phyloP scores from a whole-genome alignment of 2,797 vertebrate genomes.

The Champsocephalus esox region DNA sequence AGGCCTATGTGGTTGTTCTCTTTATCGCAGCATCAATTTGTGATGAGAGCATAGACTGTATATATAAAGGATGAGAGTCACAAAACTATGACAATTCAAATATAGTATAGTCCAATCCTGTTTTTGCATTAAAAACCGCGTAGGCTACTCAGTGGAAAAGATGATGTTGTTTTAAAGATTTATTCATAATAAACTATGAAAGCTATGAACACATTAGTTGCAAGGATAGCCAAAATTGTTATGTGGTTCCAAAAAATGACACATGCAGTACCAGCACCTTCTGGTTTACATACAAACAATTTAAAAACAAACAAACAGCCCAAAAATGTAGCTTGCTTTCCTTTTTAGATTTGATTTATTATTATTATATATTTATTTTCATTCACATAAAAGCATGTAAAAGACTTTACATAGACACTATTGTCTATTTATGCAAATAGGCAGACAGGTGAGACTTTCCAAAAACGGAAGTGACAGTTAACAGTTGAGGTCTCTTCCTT shows the following conservation, averaged over 20 bases:
- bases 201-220: not conserved
- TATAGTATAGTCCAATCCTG: not conserved
- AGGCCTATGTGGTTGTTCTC: not conserved
- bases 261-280: conserved; percentile 60
- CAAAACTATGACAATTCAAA: not conserved
- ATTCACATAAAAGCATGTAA: conserved; percentile 11
- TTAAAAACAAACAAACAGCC: not conserved
- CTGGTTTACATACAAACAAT: conserved; percentile 11
- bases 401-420: not conserved
- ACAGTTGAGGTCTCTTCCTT: conserved; percentile 24
- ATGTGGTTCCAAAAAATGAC: conserved; percentile 23
- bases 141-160: not conserved
- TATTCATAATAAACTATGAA: conserved; percentile 11
- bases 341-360: conserved; percentile 1
- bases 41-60: not conserved
- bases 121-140: not conserved
- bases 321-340: not conserved
- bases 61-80: not conserved
- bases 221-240: conserved; percentile 42
- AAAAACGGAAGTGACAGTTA: conserved; percentile 30
- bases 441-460: not conserved
- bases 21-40: not conserved
- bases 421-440: conserved; percentile 4
- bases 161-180: not conserved
- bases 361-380: not conserved